Evolutionary conservation across 2,797 vertebrate species (phyloP).

Genomic region (Cossypha heuglini): DNA sequence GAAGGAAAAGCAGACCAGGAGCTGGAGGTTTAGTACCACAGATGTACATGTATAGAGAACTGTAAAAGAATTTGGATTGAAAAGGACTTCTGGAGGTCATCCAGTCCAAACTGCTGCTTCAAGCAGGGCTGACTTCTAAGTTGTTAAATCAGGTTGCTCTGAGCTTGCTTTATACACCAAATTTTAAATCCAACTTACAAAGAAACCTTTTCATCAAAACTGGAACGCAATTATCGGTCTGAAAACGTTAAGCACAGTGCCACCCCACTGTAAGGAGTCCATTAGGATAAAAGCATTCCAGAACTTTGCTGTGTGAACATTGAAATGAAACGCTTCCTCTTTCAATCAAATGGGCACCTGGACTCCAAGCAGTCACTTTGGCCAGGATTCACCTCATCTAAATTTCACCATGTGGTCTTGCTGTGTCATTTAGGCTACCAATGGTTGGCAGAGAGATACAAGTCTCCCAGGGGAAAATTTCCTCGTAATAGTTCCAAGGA

Average conservation of each 20-base stretch:
- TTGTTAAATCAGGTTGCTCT: not conserved
- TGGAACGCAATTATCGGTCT: not conserved
- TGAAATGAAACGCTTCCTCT: not conserved
- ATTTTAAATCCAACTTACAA: conserved; percentile 7
- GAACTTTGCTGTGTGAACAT: not conserved
- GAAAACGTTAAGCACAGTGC: not conserved
- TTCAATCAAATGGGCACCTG: not conserved
- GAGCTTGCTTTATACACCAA: not conserved
- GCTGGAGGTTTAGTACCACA: not conserved
- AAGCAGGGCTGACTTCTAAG: not conserved
- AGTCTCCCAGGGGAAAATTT: not conserved
- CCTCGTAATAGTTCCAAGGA: not conserved
- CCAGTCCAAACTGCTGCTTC: conserved; percentile 8
- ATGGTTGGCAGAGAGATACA: not conserved
- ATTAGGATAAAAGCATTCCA: not conserved
- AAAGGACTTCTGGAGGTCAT: conserved; percentile 49
- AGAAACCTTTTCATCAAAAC: conserved; percentile 20
- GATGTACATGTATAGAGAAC: not conserved
- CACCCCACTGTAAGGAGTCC: not conserved
- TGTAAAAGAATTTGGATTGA: conserved; percentile 8
- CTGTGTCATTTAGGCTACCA: not conserved
- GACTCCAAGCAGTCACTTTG: not conserved
- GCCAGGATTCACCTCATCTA: not conserved
- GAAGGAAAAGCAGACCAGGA: conserved; percentile 17
- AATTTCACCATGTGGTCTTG: not conserved